Conservation (phyloP, 2,797 vertebrate genomes). For the Ambastaia sidthimunki region DNA sequence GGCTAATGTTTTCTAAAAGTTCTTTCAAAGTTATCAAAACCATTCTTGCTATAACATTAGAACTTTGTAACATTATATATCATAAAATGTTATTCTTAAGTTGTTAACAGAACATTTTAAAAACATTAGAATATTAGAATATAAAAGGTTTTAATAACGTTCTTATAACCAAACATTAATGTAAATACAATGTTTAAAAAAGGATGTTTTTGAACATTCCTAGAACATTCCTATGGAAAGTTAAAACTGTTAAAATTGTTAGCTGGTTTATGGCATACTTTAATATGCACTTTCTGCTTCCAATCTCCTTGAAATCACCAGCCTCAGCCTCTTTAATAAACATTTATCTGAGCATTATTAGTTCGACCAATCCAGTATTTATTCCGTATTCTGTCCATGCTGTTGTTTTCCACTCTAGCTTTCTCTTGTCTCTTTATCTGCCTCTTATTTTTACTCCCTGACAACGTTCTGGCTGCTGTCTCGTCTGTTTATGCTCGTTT, state of each 20-base stretch:
- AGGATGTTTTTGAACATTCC: not conserved
- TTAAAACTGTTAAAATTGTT: no score
- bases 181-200: no score
- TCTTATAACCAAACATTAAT: no score
- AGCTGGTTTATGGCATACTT: not conserved
- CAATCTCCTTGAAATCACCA: constrained; percentile 5
- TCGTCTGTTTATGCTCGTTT: constrained; percentile 8
- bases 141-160: no score
- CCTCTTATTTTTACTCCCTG: constrained; percentile 20
- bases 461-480: constrained; percentile 9
- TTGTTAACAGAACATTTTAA: no score
- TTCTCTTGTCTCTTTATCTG: not conserved
- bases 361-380: constrained; percentile 9
- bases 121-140: not conserved
- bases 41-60: no score
- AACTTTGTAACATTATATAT: no score
- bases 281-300: not conserved
- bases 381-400: constrained; percentile 1
- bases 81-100: no score
- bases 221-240: no score
- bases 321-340: not conserved
- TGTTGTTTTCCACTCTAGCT: not conserved
- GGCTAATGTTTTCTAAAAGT: no score
- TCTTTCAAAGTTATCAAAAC: no score
- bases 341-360: not conserved